Percentiles rank a stretch among this genome's conserved stretches.
phyloP scores from a whole-genome alignment of 2,888 invertebrate species.

The Diogma glabrata region DNA sequence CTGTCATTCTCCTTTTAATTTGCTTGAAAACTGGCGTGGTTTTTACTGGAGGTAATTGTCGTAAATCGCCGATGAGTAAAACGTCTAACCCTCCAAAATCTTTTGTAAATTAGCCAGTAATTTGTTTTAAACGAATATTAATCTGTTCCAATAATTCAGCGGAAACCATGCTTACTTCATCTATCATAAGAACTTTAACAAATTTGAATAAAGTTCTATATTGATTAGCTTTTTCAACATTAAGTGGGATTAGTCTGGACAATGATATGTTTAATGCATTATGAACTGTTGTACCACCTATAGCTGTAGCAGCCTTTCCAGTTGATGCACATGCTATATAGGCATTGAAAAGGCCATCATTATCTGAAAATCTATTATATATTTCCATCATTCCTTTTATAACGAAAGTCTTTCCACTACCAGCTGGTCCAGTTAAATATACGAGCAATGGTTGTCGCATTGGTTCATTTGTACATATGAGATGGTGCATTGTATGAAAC shows the following conservation, averaged over 20 bases:
- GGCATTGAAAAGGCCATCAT: no score
- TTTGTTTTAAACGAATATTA: constrained; percentile 21
- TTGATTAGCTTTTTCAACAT: constrained; percentile 19
- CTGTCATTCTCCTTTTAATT: not conserved
- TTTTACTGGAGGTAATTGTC: not conserved
- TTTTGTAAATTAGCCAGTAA: constrained; percentile 22
- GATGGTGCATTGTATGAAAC: constrained; percentile 18
- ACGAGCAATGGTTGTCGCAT: constrained; percentile 11
- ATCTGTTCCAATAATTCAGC: constrained; percentile 1
- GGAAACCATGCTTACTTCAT: constrained; percentile 28
- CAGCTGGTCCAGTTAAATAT: constrained; percentile 23
- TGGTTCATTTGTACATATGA: constrained; percentile 9
- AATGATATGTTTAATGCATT: constrained; percentile 22
- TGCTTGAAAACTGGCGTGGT: not conserved
- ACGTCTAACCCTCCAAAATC: constrained; percentile 25
- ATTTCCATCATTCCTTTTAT: constrained; percentile 33
- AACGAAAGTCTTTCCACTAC: no score
- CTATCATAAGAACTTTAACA: constrained; percentile 25
- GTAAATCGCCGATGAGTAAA: not conserved
- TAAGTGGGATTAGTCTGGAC: constrained; percentile 19
- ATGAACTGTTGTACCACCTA: constrained; percentile 24
- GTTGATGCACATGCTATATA: constrained; percentile 26
- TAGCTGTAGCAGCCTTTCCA: constrained; percentile 23
- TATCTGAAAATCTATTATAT: constrained; percentile 29
- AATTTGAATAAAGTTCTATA: constrained; percentile 19